These are phyloP conservation scores for Urosaurus nigricauda DNA, from an alignment of 2,797 vertebrate species.

Conservation along the genomic window DNA sequence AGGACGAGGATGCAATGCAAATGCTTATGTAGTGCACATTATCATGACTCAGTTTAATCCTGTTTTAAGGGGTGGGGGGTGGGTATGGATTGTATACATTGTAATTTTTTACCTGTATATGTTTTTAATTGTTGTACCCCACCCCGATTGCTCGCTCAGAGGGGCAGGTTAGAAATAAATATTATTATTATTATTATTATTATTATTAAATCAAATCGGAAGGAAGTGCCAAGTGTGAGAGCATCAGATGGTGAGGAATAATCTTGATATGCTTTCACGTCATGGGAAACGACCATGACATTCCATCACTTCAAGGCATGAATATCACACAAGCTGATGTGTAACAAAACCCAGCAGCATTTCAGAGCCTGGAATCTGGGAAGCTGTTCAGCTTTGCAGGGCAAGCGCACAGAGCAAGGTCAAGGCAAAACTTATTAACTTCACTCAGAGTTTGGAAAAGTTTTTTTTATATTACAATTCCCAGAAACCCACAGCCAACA, in stretches of 20 bases:
- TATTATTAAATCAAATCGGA: neutral
- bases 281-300: neutral
- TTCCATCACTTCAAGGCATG: slow-evolving; percentile 1
- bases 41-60: too few species aligned
- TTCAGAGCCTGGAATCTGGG: neutral
- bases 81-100: too few species aligned
- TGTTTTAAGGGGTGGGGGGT: too few species aligned
- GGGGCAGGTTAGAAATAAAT: too few species aligned
- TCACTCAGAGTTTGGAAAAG: too few species aligned
- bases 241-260: neutral
- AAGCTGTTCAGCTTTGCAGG: neutral
- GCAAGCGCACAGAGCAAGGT: neutral
- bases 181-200: too few species aligned
- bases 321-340: neutral
- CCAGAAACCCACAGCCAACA: too few species aligned
- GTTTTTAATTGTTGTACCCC: too few species aligned
- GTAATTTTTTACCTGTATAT: too few species aligned
- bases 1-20: neutral
- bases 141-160: too few species aligned
- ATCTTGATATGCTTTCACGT: neutral
- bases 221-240: neutral
- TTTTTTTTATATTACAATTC: too few species aligned
- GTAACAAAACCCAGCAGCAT: slow-evolving; percentile 1
- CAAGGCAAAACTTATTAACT: neutral
- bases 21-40: neutral